Base-by-base conservation (phyloP, 1,140 invertebrate species). In the Mya arenaria region DNA sequence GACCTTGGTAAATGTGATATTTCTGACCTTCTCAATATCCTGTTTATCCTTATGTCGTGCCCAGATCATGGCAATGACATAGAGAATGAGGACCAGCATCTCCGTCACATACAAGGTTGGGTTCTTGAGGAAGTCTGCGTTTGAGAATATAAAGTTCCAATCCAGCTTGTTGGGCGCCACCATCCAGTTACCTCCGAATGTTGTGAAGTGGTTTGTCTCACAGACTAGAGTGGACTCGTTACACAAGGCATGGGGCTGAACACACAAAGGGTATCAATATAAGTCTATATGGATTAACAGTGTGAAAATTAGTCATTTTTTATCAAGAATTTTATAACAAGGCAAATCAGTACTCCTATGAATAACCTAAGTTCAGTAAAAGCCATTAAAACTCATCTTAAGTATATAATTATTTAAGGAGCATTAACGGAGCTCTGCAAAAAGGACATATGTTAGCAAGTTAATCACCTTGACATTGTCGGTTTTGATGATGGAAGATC, bases 91-190 rank as follows among this genome's bases (percentile, higher is more conserved):
- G 4, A 94, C 93, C 4, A 94, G 86, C 32, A 94, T 94, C 55
- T 94, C 90, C 0, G 93, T 94, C 66, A 93, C 88, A 84, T 94
- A 95, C 56, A 95, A 92, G 1, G 94, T 94, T 4, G 94, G 91
- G 87, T 95, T 95, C 86, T 94, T 93, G 6, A 89, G 86, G 86
- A 94, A 94, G 48, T 93, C 93, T n/a, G 93, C 92, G 83, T 93
- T 92, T 30, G 87, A 84, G 28, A 93, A 92, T 4, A 93, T 88
- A 73, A 91, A 92, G 72, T 90, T 86, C 86, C 91, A 93, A 87
- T 93, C 92, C 10, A 94, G 92, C 19, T 88, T 88, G 77, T 93
- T 93, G 0, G 93, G 93, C 15, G 89, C 89, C 4, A 93, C 90
- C 0, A 90, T 84, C 84, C 91, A 92, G 17, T 92, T 92, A 17